Evolutionary conservation across 64 coral and sea anemone genomes (phyloP), one percentile per base, ranked within the genome.

Genomic region (Anthopleura sola): DNA sequence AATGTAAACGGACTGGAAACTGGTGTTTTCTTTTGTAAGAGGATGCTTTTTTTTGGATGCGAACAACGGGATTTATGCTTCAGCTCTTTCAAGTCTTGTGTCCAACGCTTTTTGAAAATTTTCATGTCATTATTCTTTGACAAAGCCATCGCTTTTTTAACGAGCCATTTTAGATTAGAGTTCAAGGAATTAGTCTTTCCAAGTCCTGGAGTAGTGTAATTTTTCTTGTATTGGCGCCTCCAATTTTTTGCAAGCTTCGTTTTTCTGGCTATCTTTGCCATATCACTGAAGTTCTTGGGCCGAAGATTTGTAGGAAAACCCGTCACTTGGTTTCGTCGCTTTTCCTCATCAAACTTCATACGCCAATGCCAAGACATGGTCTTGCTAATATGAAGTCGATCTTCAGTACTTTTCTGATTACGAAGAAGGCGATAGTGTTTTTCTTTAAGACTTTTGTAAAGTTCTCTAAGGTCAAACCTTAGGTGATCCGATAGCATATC

Each of bases 291-390:
- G 37, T 33, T 38, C 37, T 71, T 44, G 6, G 58, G 58, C 24
- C 44, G 36, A 44, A 44, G 76, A 5, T 20, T 44, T 17, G 0
- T 48, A 7, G 24, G 37, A 17, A 33, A 44, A 12, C 37, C 19
- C 15, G 38, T 24, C 18, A 44, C 39, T 26, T 19, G 0, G 39
- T 79, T 79, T 3, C 17, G 49, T 15, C 82, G 48, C 47, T 57
- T 91, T 53, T 91, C 89, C 24, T 91, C 75, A 28, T 91, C 89
- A 71, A 69, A 91, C 49, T 82, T 91, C 32, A 91, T 68, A 12
- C 89, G 89, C 89, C 89, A 91, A 32, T 49, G 86, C 89, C 89
- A 91, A 48, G 89, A 91, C 89, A 91, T 91, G 13, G 77, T 60
- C 78, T 86, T 91, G 16, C 83, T 86, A 37, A 85, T 68, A 16